Base-by-base conservation (phyloP, 2,113 vertebrate species). In the Halichoeres trimaculatus region DNA sequence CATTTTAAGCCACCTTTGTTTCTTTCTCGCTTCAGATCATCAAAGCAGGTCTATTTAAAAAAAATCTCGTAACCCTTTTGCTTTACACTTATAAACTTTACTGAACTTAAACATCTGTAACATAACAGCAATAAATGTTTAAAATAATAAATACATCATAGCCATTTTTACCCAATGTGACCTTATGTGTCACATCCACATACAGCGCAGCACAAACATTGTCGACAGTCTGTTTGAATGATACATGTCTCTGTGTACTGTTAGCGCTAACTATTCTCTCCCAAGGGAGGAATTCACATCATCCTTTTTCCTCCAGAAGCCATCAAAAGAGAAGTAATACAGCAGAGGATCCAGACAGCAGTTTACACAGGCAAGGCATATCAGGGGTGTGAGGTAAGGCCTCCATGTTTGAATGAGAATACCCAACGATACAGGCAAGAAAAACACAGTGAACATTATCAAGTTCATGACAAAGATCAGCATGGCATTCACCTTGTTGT, bases 291-390 rank as follows among this genome's bases (percentile, higher is more conserved):
- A 24, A 6, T 84, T 80, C 2, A 23, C 54, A 16, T 86, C 64
- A 16, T 85, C 86, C 22, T 84, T 81, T 52, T 8, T 85, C 40
- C 71, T 91, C 88, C 89, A 90, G 76, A 91, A 93, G 12, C 83
- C 85, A 66, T 90, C 91, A 13, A 91, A 83, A 43, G 89, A 90
- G 50, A 92, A 92, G 70, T 89, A 93, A 45, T 92, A 93, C 45
- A 92, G 38, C 30, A 93, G 45, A 4, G 91, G 87, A 50, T 93
- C 89, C 59, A 92, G 35, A 34, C 90, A 92, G 66, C 90, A 88
- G 76, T 91, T 92, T 6, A 85, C 26, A 52, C 80, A 89, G 0
- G 88, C 88, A 1, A 92, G 83, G 61, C 89, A 92, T 5, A 75
- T 0, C 34, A 88, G 59, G 6, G 63, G 2, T 0, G 10, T 43